phyloP scores from a whole-genome alignment of 2,888 invertebrate genomes.

The Acrobasis suavella region DNA sequence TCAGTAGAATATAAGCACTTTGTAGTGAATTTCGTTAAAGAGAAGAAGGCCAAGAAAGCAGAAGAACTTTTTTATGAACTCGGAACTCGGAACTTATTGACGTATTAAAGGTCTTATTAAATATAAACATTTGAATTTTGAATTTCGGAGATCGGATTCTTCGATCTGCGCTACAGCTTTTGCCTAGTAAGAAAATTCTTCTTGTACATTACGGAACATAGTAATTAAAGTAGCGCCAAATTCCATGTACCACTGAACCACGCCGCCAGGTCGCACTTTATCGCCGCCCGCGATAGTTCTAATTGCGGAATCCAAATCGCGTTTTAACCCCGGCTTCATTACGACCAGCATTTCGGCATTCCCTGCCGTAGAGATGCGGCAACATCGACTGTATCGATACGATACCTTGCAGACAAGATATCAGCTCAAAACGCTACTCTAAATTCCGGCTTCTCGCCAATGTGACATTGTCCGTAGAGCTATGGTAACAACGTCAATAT shows the following conservation, averaged over 20 bases:
- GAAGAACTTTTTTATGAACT: no score
- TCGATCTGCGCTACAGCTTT: no score
- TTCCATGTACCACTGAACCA: conserved; percentile 4
- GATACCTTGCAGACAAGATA: no score
- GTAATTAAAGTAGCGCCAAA: conserved; percentile 9
- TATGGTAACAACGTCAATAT: background rate
- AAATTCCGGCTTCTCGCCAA: background rate
- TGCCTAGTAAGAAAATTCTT: background rate
- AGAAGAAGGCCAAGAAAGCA: no score
- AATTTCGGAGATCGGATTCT: no score
- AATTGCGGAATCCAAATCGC: conserved; percentile 51
- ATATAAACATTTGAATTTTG: no score
- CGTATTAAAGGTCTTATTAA: no score
- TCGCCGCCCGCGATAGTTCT: conserved; percentile 33
- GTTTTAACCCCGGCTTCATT: conserved; percentile 46
- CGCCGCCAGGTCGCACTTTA: conserved; percentile 20
- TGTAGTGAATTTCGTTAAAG: no score
- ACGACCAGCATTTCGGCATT: conserved; percentile 30
- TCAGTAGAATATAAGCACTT: no score
- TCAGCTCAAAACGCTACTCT: background rate
- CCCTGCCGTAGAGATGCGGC: background rate
- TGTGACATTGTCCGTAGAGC: no score
- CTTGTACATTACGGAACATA: background rate
- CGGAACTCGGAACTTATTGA: no score
- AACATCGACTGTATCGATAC: background rate